These are phyloP conservation scores for Pelochelys cantorii DNA, from an alignment of 2,797 vertebrate species.

Conservation along the genomic window DNA sequence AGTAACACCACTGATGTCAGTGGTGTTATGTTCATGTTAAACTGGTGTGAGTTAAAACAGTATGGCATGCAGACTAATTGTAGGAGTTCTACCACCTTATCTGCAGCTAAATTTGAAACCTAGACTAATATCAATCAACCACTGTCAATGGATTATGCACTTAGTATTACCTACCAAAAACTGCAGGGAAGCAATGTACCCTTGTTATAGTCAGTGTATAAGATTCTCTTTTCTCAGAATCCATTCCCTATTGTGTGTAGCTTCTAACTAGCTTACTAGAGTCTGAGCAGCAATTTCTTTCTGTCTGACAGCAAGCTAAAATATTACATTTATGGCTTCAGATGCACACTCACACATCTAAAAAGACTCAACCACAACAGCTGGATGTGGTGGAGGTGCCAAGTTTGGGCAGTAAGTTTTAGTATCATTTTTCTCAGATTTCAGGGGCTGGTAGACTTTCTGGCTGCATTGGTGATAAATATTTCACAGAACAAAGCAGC, in stretches of 20 bases:
- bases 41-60: not conserved
- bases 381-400: not conserved
- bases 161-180: not conserved
- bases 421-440: not conserved
- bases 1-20: not conserved
- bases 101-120: not conserved
- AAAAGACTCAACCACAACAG: not conserved
- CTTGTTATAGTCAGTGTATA: not conserved
- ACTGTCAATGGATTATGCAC: not conserved
- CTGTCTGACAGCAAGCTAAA: not conserved
- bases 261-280: not conserved
- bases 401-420: not conserved
- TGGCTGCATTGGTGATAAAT: not conserved
- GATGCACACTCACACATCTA: not conserved
- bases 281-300: not conserved
- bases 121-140: not conserved
- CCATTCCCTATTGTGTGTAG: not conserved
- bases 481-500: not conserved
- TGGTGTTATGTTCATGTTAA: not conserved
- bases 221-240: not conserved
- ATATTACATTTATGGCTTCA: not conserved
- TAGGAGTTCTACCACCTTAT: not conserved
- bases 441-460: not conserved
- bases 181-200: not conserved
- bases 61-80: not conserved